Evolutionary conservation across 1,140 invertebrate species (phyloP).

Genomic region (Drosophila aff.): DNA sequence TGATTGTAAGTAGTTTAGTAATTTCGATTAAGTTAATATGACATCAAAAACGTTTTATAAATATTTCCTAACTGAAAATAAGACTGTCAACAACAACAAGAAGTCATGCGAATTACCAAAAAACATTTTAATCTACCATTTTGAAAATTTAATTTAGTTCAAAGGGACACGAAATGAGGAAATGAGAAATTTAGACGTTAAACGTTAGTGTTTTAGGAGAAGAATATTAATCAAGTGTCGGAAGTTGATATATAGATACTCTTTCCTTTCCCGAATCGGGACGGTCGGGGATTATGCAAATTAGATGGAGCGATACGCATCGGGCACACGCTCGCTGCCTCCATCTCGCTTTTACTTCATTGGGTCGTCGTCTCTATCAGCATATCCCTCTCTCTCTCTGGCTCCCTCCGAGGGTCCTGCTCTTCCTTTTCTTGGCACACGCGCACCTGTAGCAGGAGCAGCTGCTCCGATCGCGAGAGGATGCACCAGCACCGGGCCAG

Average conservation of each 20-base stretch:
- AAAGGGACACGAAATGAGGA: not conserved
- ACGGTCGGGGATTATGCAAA: constrained; percentile 39
- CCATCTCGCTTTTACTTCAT: not conserved
- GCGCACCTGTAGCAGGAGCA: constrained; percentile 68
- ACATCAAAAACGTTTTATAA: no score
- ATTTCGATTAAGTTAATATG: no score
- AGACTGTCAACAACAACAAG: no score
- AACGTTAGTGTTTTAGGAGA: not conserved
- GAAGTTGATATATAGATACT: not conserved
- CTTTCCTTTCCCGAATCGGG: not conserved
- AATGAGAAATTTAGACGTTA: no score
- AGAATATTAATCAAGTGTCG: not conserved
- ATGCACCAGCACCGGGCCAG: constrained; percentile 40
- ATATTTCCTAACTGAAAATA: no score
- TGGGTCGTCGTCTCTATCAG: not conserved
- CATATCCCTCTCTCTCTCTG: constrained; percentile 6
- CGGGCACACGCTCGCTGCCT: constrained; percentile 20
- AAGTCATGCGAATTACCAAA: no score
- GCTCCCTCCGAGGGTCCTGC: constrained; percentile 1
- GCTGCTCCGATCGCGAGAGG: constrained; percentile 51
- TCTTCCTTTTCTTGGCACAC: constrained; percentile 51
- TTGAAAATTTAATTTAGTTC: no score
- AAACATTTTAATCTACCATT: no score
- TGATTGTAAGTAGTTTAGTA: no score
- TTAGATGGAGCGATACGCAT: constrained; percentile 18